Percentiles rank a stretch among this genome's conserved stretches.
These are phyloP conservation scores for Tetramorium alpestre DNA, from an alignment of 1,140 invertebrate genomes.

Conservation along the genomic window DNA sequence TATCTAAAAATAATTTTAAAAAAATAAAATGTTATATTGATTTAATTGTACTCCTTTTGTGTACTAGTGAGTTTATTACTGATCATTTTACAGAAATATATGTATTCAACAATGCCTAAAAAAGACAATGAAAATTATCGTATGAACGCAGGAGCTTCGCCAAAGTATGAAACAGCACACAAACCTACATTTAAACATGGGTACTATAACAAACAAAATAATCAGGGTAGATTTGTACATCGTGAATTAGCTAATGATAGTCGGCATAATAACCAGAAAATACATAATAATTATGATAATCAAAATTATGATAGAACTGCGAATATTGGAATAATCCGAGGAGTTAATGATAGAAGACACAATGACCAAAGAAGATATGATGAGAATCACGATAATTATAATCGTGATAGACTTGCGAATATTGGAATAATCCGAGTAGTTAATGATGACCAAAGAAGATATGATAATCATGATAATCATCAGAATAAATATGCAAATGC, in stretches of 20 bases:
- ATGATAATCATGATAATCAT: slow-evolving; percentile 5
- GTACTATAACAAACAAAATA: not conserved
- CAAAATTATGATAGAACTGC: not conserved
- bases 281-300: slow-evolving; percentile 24
- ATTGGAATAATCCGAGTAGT: not conserved
- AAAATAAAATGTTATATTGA: not conserved
- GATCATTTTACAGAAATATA: not conserved
- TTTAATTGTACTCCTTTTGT: not conserved
- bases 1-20: not conserved
- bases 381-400: slow-evolving; percentile 12
- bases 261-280: not conserved
- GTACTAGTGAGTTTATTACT: not conserved
- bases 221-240: not conserved
- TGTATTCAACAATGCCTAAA: not conserved
- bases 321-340: not conserved
- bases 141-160: not conserved
- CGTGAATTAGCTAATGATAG: not conserved
- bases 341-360: not conserved
- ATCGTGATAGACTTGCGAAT: not conserved
- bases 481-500: not conserved
- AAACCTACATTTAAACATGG: not conserved
- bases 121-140: slow-evolving; percentile 21
- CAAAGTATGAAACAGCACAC: not conserved
- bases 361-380: slow-evolving; percentile 15
- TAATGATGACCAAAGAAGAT: slow-evolving; percentile 8